A percentile compares a stretch with the other conserved stretches of the same genome.
Evolutionary conservation across 2,888 invertebrate species (phyloP).

Genomic region (Chalcosyrphus nemorum): DNA sequence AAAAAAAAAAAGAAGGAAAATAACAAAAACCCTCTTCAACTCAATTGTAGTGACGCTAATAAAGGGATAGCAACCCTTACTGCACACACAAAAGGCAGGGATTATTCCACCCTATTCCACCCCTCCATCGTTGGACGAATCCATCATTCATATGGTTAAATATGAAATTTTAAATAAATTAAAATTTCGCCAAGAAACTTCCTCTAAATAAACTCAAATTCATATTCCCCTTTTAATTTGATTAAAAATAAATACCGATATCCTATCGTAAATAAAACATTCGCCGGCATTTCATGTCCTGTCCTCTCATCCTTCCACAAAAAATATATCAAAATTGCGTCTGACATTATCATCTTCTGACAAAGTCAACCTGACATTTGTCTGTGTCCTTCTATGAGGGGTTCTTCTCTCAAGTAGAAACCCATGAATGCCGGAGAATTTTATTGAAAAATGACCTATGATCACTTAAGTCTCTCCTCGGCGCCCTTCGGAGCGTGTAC

Average conservation of each 20-base stretch:
- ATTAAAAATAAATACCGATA: conserved; percentile 62
- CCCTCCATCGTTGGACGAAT: neutral
- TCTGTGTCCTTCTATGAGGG: conserved; percentile 38
- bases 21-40: no score
- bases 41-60: no score
- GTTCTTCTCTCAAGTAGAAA: neutral
- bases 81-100: neutral
- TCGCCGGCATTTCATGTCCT: conserved; percentile 4
- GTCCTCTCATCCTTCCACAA: conserved; percentile 31
- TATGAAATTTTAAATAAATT: conserved; percentile 30
- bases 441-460: conserved; percentile 71
- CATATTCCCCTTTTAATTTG: conserved; percentile 58
- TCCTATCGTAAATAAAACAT: conserved; percentile 14
- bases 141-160: neutral
- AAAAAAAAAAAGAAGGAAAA: no score
- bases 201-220: conserved; percentile 41
- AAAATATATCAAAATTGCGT: conserved; percentile 15
- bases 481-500: neutral
- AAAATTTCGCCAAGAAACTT: neutral
- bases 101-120: neutral
- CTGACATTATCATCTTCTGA: conserved; percentile 56
- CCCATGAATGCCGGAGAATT: conserved; percentile 51
- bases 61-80: no score
- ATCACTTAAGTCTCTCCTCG: conserved; percentile 49
- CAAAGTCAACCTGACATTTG: conserved; percentile 59